phyloP scores from a whole-genome alignment of 2,113 vertebrate species.

The Baryphthengus martii region DNA sequence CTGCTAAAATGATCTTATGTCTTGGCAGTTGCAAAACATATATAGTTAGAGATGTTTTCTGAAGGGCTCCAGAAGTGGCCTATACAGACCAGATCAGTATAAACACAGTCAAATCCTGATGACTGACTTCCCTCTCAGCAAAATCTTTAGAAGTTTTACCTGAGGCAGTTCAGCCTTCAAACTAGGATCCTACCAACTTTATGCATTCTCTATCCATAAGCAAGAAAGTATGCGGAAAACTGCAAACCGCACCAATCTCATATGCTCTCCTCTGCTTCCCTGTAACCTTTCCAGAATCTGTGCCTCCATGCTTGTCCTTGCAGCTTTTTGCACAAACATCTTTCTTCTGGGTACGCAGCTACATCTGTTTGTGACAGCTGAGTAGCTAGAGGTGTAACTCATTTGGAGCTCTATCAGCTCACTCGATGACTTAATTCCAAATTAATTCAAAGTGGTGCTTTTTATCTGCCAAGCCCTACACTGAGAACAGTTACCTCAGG shows the following conservation, averaged over 20 bases:
- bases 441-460: not conserved
- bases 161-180: not conserved
- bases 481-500: not conserved
- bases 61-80: slow-evolving; percentile 43
- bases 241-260: not conserved
- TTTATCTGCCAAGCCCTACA: not conserved
- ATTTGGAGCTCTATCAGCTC: not conserved
- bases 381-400: not conserved
- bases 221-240: slow-evolving; percentile 50
- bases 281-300: slow-evolving; percentile 44
- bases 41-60: slow-evolving; percentile 51
- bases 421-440: not conserved
- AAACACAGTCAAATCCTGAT: not conserved
- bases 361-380: not conserved
- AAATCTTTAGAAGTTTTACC: not conserved
- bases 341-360: slow-evolving; percentile 41
- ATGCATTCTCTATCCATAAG: not conserved
- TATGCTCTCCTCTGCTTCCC: not conserved
- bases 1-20: slow-evolving; percentile 72
- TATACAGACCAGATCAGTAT: slow-evolving; percentile 39
- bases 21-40: slow-evolving; percentile 61
- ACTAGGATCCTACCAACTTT: not conserved
- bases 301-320: slow-evolving; percentile 12
- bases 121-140: not conserved
- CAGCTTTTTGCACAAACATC: slow-evolving; percentile 29